Percentiles rank a stretch among this genome's conserved stretches.
Evolutionary conservation across 2,797 vertebrate genomes (phyloP).

Genomic region (Serranus cabrilla): DNA sequence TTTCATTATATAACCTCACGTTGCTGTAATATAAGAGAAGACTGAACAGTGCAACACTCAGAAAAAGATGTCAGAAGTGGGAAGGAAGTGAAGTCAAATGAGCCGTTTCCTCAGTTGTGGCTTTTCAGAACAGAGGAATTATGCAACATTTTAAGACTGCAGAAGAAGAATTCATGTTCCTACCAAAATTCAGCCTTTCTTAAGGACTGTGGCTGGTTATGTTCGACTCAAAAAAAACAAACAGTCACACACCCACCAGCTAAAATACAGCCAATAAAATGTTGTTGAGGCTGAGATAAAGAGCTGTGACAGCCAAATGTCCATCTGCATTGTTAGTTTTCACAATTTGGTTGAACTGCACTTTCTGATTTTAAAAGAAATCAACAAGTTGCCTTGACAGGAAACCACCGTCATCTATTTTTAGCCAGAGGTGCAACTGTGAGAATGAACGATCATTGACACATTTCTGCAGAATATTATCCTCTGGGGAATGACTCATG

Average conservation of each 20-base stretch:
- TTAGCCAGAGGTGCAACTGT: no score
- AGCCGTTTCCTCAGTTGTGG: neutral
- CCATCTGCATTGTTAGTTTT: conserved; percentile 1
- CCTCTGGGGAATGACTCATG: no score
- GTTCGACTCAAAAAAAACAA: neutral
- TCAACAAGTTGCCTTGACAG: no score
- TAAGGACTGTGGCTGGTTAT: neutral
- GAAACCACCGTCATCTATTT: no score
- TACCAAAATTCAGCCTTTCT: neutral
- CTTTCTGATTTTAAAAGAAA: no score
- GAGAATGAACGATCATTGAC: no score
- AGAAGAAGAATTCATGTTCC: neutral
- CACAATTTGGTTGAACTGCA: neutral
- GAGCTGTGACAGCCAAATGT: conserved; percentile 8
- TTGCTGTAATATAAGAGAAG: neutral
- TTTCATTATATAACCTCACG: conserved; percentile 21
- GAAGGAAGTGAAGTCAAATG: neutral
- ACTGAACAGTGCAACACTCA: neutral
- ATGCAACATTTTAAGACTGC: neutral
- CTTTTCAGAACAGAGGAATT: neutral
- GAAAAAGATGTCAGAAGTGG: neutral
- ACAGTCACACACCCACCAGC: conserved; percentile 19
- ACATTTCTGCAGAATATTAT: no score
- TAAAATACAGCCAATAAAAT: conserved; percentile 21
- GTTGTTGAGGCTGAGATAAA: conserved; percentile 3